These are phyloP conservation scores for Lasioglossum albipes DNA, from an alignment of 1,140 invertebrate species.

Conservation along the genomic window DNA sequence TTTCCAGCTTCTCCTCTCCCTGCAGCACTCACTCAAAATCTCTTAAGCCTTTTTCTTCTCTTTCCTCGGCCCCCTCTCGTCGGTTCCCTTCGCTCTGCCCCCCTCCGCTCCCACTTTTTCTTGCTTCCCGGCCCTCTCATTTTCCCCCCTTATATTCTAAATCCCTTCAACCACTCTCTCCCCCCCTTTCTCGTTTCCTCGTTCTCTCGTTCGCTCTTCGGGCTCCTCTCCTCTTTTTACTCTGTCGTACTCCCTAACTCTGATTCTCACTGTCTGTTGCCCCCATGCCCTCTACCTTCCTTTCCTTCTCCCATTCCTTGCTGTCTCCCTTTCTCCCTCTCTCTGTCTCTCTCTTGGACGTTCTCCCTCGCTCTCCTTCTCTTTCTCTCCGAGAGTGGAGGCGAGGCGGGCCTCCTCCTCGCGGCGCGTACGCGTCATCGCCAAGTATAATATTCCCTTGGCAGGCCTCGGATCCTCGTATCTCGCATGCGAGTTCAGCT, in stretches of 20 bases:
- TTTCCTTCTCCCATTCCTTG: slow-evolving; percentile 9
- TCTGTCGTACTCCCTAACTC: neutral
- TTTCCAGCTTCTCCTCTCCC: slow-evolving; percentile 5
- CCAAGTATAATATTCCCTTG: slow-evolving; percentile 75
- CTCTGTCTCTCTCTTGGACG: slow-evolving; percentile 15
- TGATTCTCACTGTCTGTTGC: neutral
- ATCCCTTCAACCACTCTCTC: slow-evolving; percentile 4
- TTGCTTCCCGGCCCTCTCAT: slow-evolving; percentile 21
- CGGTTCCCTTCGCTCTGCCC: too few relatives aligned
- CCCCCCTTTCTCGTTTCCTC: neutral
- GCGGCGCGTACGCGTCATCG: slow-evolving; percentile 74
- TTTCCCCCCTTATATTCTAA: neutral
- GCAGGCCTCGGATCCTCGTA: slow-evolving; percentile 53
- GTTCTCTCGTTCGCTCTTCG: slow-evolving; percentile 14
- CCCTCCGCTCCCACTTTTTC: neutral
- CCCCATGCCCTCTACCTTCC: neutral
- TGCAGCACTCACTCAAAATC: neutral
- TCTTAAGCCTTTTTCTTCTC: neutral
- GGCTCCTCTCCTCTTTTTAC: neutral
- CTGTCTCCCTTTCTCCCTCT: too few relatives aligned
- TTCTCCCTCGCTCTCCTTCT: slow-evolving; percentile 1
- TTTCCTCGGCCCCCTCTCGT: neutral
- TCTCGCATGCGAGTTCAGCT: slow-evolving; percentile 59
- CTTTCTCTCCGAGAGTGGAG: slow-evolving; percentile 15
- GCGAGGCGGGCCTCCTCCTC: slow-evolving; percentile 69